These are phyloP conservation scores for Drosophila mayaguana DNA, from an alignment of 2,888 invertebrate species.

Conservation along the genomic window DNA sequence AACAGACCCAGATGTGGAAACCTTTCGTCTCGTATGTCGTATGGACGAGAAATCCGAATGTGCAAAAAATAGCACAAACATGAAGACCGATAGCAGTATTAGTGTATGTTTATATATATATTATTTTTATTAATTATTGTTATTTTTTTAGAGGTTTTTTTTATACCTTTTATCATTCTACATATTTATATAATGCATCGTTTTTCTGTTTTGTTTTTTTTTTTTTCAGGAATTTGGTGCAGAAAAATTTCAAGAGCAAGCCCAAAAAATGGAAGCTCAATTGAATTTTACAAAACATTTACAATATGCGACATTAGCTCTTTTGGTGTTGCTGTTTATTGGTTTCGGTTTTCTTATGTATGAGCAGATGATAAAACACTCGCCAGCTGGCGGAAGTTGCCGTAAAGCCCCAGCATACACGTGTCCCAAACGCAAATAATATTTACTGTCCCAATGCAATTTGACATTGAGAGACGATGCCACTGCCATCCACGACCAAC, in stretches of 20 bases:
- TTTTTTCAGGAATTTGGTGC: background rate
- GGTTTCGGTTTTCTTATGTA: conserved; percentile 85
- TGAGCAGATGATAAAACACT: conserved; percentile 68
- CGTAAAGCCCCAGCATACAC: conserved; percentile 32
- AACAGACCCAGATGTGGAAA: conserved; percentile 87
- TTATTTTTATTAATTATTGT: too few species aligned
- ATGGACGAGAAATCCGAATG: conserved; percentile 30
- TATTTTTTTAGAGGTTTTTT: too few species aligned
- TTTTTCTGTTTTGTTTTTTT: background rate
- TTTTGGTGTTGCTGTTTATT: conserved; percentile 85
- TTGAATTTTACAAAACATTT: conserved; percentile 86
- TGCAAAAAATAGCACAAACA: background rate
- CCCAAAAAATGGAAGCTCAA: conserved; percentile 85
- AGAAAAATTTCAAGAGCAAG: conserved; percentile 83
- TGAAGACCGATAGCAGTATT: background rate
- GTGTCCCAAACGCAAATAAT: conserved; percentile 72
- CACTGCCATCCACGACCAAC: conserved; percentile 55
- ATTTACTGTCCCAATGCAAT: conserved; percentile 82
- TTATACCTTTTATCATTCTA: background rate
- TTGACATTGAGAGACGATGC: conserved; percentile 76
- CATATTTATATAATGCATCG: background rate
- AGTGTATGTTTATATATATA: conserved; percentile 3
- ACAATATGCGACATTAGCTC: conserved; percentile 86
- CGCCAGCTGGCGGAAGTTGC: background rate
- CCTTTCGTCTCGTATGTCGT: conserved; percentile 90